Conservation (phyloP, 2,113 vertebrate species). For the Hippolais icterina region DNA sequence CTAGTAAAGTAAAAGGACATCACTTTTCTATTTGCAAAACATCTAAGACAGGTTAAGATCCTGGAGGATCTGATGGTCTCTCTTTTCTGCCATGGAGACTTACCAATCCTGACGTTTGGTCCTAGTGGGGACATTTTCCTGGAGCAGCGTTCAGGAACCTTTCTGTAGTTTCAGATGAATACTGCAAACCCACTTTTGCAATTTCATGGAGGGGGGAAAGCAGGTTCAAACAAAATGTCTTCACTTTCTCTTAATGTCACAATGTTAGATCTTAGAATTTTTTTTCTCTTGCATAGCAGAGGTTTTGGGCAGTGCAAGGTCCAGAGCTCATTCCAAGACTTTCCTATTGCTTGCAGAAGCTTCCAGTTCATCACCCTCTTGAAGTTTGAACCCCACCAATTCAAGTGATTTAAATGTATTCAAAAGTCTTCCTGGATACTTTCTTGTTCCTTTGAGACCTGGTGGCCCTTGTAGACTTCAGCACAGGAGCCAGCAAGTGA, state of each 20-base stretch:
- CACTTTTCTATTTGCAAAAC: not conserved
- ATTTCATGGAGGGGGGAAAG: fast-evolving
- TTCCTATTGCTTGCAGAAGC: not conserved
- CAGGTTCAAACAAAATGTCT: not conserved
- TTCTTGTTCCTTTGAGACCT: not conserved
- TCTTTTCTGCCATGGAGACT: not conserved
- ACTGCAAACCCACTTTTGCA: not conserved
- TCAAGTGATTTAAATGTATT: not conserved
- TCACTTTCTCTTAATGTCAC: not conserved
- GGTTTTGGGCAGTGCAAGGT: not conserved
- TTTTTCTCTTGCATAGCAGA: not conserved
- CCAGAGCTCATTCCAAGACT: not conserved
- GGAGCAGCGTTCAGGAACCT: not conserved
- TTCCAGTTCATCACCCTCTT: not conserved
- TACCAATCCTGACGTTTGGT: not conserved
- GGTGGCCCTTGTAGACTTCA: not conserved
- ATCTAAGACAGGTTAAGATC: not conserved
- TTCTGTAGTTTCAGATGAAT: not conserved
- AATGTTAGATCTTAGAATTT: not conserved
- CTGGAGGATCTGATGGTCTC: not conserved
- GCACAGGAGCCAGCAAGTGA: not conserved
- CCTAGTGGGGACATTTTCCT: not conserved
- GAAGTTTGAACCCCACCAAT: not conserved
- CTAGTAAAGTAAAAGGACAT: not conserved
- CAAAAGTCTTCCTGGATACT: not conserved